These are phyloP conservation scores for Chrysodeixis includens DNA, from an alignment of 2,888 invertebrate genomes.

Conservation along the genomic window DNA sequence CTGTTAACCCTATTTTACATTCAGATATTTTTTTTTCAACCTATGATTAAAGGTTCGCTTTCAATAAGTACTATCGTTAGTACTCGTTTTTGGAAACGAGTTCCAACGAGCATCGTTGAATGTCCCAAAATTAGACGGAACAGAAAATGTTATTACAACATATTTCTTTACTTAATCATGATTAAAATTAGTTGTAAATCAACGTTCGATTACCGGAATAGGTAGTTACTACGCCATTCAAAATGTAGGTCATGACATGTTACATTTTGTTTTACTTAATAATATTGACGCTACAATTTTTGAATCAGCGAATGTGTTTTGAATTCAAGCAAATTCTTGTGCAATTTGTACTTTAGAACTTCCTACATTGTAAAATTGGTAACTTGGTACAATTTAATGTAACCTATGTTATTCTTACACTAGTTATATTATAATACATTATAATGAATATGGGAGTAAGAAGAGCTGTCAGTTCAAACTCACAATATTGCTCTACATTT, in stretches of 20 bases:
- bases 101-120: too few species aligned
- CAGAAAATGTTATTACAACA: neutral
- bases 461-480: neutral
- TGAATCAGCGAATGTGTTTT: conserved; percentile 36
- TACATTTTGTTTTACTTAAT: neutral
- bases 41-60: neutral
- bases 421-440: too few species aligned
- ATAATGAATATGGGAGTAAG: neutral
- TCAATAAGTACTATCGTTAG: too few species aligned
- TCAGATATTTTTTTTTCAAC: conserved; percentile 20
- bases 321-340: conserved; percentile 13
- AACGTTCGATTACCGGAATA: neutral
- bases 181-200: neutral
- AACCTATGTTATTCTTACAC: too few species aligned
- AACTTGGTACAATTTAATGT: too few species aligned
- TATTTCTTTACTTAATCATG: neutral
- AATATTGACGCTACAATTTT: conserved; percentile 24
- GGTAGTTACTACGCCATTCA: neutral
- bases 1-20: too few species aligned
- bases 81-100: too few species aligned
- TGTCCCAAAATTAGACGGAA: too few species aligned
- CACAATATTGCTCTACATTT: neutral
- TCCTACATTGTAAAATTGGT: too few species aligned
- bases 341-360: conserved; percentile 33
- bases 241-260: conserved; percentile 40